phyloP scores from a whole-genome alignment of 2,888 invertebrate species.

The Mesorhabditis sp. region DNA sequence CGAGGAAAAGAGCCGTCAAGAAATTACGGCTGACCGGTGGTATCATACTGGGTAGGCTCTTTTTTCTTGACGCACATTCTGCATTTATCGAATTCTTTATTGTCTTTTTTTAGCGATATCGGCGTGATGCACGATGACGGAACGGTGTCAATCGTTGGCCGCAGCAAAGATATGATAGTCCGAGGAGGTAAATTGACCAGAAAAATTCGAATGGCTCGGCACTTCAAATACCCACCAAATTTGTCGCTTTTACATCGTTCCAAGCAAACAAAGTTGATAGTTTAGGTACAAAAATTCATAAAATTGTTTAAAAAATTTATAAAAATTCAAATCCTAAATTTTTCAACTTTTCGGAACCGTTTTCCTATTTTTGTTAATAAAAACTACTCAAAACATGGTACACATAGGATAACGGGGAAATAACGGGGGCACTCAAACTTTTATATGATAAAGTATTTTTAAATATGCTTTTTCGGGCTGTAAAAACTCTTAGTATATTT shows the following conservation, averaged over 20 bases:
- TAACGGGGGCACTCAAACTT: too few relatives aligned
- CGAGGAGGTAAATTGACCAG: constrained; percentile 25
- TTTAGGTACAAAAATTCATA: too few relatives aligned
- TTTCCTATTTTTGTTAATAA: too few relatives aligned
- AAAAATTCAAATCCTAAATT: too few relatives aligned
- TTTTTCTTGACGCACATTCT: neutral
- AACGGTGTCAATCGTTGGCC: constrained; percentile 62
- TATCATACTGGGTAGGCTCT: constrained; percentile 71
- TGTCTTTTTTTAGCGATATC: constrained; percentile 59
- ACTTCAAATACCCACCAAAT: neutral
- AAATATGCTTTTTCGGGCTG: too few relatives aligned
- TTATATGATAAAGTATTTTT: too few relatives aligned
- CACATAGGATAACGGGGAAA: too few relatives aligned
- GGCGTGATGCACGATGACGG: constrained; percentile 63
- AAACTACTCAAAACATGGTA: too few relatives aligned
- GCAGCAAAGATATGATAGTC: constrained; percentile 61
- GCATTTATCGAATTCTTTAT: neutral
- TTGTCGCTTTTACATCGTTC: neutral
- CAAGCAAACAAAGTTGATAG: too few relatives aligned
- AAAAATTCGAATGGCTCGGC: neutral
- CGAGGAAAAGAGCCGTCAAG: constrained; percentile 71
- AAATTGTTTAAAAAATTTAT: too few relatives aligned
- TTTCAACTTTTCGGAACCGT: too few relatives aligned
- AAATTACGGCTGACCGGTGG: constrained; percentile 73
- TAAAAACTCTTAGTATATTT: too few relatives aligned